phyloP scores from a whole-genome alignment of 1,140 invertebrate species.

The Cryptotermes secundus region DNA sequence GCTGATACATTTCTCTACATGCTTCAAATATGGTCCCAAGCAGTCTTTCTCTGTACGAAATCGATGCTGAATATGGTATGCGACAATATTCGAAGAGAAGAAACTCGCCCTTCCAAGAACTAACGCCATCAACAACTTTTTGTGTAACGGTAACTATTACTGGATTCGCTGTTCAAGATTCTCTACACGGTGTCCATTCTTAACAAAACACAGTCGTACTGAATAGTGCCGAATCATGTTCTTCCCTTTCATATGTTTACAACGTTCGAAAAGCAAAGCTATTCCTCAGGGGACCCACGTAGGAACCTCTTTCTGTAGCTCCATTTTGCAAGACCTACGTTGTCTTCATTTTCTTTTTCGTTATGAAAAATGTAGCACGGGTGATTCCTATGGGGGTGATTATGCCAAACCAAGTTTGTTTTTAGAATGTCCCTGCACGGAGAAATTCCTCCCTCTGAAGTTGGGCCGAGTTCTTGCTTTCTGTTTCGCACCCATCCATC shows the following conservation, averaged over 20 bases:
- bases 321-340: neutral
- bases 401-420: neutral
- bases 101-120: too few species aligned
- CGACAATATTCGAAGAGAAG: too few species aligned
- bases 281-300: neutral
- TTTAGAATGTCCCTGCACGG: neutral
- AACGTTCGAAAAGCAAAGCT: neutral
- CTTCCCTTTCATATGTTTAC: neutral
- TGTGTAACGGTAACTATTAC: too few species aligned
- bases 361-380: neutral
- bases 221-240: neutral
- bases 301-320: too few species aligned
- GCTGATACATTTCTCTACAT: too few species aligned
- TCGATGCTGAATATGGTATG: too few species aligned
- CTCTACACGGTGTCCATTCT: too few species aligned
- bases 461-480: neutral
- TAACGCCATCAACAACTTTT: too few species aligned
- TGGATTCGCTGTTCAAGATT: too few species aligned
- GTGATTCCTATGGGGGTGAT: neutral
- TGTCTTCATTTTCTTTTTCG: neutral
- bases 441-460: neutral
- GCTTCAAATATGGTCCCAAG: too few species aligned
- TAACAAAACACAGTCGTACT: too few species aligned
- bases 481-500: neutral
- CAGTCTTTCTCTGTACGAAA: too few species aligned